Percentiles rank a stretch among this genome's conserved stretches.
These are phyloP conservation scores for Andricus quercusramuli DNA, from an alignment of 2,888 invertebrate species.

Conservation along the genomic window DNA sequence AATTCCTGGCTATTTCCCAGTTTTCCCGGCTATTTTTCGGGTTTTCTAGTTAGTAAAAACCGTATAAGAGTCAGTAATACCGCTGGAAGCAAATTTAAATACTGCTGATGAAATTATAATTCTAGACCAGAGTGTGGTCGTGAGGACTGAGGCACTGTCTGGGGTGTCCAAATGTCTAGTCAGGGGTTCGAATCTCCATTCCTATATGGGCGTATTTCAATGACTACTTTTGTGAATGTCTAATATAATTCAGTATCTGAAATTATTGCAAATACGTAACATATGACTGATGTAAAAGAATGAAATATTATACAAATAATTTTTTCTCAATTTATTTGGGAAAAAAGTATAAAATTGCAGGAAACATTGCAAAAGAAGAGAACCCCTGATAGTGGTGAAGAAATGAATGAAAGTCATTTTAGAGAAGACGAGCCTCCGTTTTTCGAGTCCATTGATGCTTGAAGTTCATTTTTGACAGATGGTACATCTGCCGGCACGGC, in stretches of 20 bases:
- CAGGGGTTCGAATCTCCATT: neutral
- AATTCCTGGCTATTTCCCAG: no score
- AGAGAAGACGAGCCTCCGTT: conserved; percentile 66
- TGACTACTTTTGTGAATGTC: neutral
- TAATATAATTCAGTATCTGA: no score
- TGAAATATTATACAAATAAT: no score
- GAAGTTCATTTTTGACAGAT: conserved; percentile 73
- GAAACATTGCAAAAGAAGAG: conserved; percentile 22
- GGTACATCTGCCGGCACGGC: conserved; percentile 68
- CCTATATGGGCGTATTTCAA: neutral
- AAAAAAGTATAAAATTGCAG: conserved; percentile 2
- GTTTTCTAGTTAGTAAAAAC: no score
- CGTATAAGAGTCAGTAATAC: no score
- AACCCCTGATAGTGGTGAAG: conserved; percentile 45
- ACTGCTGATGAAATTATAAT: neutral
- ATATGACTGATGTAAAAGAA: no score
- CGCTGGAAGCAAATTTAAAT: neutral
- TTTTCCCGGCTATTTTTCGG: no score
- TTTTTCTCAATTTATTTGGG: neutral
- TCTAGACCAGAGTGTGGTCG: neutral
- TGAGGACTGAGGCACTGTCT: neutral
- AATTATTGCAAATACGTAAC: no score
- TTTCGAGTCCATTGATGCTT: conserved; percentile 75
- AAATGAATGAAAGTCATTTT: conserved; percentile 69
- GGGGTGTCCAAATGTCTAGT: neutral